These are phyloP conservation scores for Platyura marginata DNA, from an alignment of 1,140 invertebrate species.

Conservation along the genomic window DNA sequence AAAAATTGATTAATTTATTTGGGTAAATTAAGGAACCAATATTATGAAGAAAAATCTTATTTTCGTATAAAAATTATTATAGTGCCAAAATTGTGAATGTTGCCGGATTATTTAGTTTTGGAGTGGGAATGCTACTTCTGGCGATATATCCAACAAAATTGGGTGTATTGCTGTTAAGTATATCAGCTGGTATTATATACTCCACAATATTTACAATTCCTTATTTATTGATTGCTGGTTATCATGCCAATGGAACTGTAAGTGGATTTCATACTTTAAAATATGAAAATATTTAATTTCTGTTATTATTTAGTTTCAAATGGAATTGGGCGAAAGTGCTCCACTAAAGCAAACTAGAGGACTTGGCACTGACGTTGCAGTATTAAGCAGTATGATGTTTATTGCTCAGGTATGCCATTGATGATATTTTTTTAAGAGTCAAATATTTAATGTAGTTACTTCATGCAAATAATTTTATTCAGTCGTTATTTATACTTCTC, in stretches of 20 bases:
- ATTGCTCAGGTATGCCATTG: conserved; percentile 48
- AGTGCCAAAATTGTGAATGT: too few species aligned
- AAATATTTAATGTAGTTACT: background rate
- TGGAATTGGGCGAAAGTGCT: conserved; percentile 26
- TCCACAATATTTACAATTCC: conserved; percentile 75
- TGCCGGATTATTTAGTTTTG: conserved; percentile 54
- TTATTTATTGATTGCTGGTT: conserved; percentile 64
- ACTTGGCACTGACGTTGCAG: conserved; percentile 65
- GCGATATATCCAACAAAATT: conserved; percentile 40
- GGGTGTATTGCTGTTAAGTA: conserved; percentile 52
- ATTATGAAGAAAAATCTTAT: too few species aligned
- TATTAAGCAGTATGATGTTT: conserved; percentile 68
- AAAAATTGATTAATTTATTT: conserved; percentile 51
- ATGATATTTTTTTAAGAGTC: conserved; percentile 14
- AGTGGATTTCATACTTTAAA: conserved; percentile 8
- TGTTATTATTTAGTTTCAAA: conserved; percentile 30
- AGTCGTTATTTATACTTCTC: background rate
- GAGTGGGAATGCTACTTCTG: conserved; percentile 56
- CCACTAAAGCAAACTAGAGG: conserved; percentile 35
- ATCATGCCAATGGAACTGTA: conserved; percentile 57
- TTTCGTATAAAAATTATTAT: too few species aligned
- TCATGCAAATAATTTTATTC: background rate
- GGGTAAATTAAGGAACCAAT: too few species aligned
- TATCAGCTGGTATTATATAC: conserved; percentile 64
- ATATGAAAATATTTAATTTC: background rate